Conservation (phyloP, 2,797 vertebrate genomes). For the Odontamblyopus rebecca region DNA sequence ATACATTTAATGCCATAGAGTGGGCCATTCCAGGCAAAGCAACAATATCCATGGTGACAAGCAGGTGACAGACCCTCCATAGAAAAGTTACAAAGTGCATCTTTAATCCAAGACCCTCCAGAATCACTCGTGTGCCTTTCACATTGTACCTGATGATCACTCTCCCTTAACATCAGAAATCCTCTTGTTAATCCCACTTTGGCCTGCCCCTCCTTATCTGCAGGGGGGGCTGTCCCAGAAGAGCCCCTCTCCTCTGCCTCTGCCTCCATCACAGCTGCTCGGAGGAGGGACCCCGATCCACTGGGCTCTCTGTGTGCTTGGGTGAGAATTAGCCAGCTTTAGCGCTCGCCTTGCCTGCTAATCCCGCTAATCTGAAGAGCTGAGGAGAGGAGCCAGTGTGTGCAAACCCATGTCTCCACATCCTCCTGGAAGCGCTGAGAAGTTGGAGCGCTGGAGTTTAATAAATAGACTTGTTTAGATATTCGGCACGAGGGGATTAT, state of each 20-base stretch:
- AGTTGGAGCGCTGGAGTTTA: slow-evolving; percentile 45
- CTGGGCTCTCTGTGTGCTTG: slow-evolving; percentile 67
- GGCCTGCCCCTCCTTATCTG: slow-evolving; percentile 2
- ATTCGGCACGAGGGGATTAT: slow-evolving; percentile 11
- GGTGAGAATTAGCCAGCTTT: slow-evolving; percentile 77
- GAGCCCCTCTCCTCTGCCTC: slow-evolving; percentile 16
- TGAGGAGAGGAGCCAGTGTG: slow-evolving; percentile 63
- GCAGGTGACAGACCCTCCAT: no score
- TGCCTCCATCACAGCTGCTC: slow-evolving; percentile 68
- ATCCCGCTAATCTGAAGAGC: slow-evolving; percentile 74
- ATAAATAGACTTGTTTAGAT: slow-evolving; percentile 23
- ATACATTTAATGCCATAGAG: no score
- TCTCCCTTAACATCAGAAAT: slow-evolving; percentile 4
- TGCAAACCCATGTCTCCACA: slow-evolving; percentile 67
- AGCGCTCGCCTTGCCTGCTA: slow-evolving; percentile 66
- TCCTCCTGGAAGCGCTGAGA: slow-evolving; percentile 46
- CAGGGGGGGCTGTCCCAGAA: not conserved
- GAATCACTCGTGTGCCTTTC: not conserved
- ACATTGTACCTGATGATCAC: not conserved
- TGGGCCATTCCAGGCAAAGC: no score
- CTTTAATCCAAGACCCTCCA: not conserved
- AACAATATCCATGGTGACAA: no score
- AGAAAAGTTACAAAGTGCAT: no score
- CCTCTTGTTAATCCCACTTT: slow-evolving; percentile 7
- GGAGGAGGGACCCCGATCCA: slow-evolving; percentile 53